Percentiles rank a stretch among this genome's conserved stretches.
Conservation (phyloP, 2,797 vertebrate genomes). For the Selene dorsalis region DNA sequence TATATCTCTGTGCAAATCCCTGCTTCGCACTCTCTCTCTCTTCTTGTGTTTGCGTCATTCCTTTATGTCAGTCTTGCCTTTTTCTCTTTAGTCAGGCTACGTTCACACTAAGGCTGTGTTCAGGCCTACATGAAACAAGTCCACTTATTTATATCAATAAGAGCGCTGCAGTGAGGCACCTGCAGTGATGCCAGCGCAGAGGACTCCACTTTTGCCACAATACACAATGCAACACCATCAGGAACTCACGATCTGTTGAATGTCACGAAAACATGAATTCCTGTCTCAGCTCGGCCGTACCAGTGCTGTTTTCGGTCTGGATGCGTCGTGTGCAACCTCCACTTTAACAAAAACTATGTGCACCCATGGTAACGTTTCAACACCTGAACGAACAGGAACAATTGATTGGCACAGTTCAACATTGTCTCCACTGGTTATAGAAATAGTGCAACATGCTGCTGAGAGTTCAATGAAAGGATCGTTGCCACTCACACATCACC, state of each 20-base stretch:
- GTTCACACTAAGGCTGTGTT: neutral
- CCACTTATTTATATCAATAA: neutral
- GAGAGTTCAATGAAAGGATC: neutral
- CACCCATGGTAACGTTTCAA: too few species aligned
- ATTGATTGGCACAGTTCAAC: neutral
- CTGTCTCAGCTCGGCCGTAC: too few species aligned
- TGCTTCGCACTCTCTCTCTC: slow-evolving; percentile 21
- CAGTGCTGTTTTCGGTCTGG: too few species aligned
- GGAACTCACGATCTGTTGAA: too few species aligned
- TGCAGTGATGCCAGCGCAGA: neutral
- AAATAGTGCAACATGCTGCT: neutral
- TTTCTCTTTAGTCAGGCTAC: neutral
- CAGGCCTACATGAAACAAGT: slow-evolving; percentile 11
- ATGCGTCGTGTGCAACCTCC: too few species aligned
- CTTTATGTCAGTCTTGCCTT: neutral
- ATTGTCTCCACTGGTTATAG: slow-evolving; percentile 1
- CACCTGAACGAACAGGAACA: neutral
- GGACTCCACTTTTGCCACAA: neutral
- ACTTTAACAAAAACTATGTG: neutral
- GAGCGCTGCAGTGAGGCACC: neutral
- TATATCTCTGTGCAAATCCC: slow-evolving; percentile 34
- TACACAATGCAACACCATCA: too few species aligned
- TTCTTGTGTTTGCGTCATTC: slow-evolving; percentile 24
- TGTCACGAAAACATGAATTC: too few species aligned
- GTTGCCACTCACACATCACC: neutral